Base-by-base conservation (phyloP, 1,140 invertebrate species). In the Brachionus angularis region DNA sequence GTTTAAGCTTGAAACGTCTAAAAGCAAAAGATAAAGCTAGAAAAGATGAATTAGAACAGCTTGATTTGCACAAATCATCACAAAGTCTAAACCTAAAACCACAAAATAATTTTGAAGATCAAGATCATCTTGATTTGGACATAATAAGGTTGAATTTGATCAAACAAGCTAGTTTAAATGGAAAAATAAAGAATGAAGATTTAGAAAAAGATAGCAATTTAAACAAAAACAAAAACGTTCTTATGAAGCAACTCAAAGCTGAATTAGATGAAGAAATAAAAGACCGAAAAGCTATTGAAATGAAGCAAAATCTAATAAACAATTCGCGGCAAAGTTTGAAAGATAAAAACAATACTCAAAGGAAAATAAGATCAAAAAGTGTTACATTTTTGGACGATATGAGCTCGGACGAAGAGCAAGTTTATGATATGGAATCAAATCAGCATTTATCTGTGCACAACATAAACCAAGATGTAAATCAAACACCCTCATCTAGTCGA, bases 181-280 rank as follows among this genome's bases (percentile, higher is more conserved):
- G 53, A 12, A n/a, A 34, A n/a, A 58, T 58, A 36, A 58, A 58
- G n/a, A 58, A 58, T 25, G 53, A 58, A 58, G n/a, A 23, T 21
- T 14, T 39, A 12, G 53, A 58, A 21, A 58, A 58, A 39, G 36
- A 67, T 25, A 39, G 36, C 29, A 29, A 47, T 34, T 31, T 46
- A 33, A 42, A 16, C 39, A 42, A 42, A 10, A 42, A 42, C 16
- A 67, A 47, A 12, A 18, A 27, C 2, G 31, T 47, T 29, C 10
- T 67, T 12, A 67, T 67, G 62, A 10, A 18, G 18, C 42, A 46
- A 12, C 12, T 70, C 10, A 29, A 31, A 52, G 46, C 67, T 12
- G 67, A 70, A 36, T 21, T 70, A 16, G 31, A 70, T n/a, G 67
- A 50, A 23, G 67, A 70, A 44, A 70, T 70, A 52, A 50, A 50